Percentiles rank a stretch among this genome's conserved stretches.
Conservation (phyloP, 2,888 invertebrate genomes). For the Zaprionus bogoriensis region DNA sequence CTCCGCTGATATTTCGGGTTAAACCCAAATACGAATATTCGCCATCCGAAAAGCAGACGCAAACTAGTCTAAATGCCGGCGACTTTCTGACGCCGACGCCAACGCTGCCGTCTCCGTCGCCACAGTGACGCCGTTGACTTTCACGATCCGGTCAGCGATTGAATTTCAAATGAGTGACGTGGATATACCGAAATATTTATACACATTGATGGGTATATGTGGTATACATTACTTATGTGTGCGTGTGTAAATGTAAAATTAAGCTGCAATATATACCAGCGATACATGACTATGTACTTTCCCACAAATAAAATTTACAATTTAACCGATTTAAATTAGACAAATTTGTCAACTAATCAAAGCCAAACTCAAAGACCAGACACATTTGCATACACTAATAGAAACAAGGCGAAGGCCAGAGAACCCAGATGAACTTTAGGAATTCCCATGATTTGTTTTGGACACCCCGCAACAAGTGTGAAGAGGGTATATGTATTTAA, state of each 20-base stretch:
- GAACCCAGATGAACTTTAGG: conserved; percentile 37
- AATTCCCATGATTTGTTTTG: conserved; percentile 42
- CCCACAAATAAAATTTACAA: conserved; percentile 11
- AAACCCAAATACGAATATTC: conserved; percentile 49
- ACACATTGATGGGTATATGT: background rate
- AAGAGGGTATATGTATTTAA: background rate
- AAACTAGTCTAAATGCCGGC: conserved; percentile 66
- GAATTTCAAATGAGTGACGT: conserved; percentile 68
- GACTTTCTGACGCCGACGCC: conserved; percentile 45
- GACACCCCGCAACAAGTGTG: background rate
- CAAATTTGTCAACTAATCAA: conserved; percentile 34
- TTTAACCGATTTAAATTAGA: conserved; percentile 29
- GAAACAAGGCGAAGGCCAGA: conserved; percentile 35
- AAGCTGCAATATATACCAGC: conserved; percentile 8
- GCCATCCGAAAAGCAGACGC: conserved; percentile 26
- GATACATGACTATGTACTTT: background rate
- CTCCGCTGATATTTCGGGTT: conserved; percentile 44
- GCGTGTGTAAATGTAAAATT: background rate
- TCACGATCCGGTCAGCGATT: conserved; percentile 63
- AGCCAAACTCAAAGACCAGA: conserved; percentile 1
- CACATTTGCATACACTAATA: conserved; percentile 9
- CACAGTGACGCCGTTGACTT: conserved; percentile 57
- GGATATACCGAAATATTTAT: conserved; percentile 45
- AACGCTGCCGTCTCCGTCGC: conserved; percentile 44
- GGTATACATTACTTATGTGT: background rate